Base-by-base conservation (phyloP, 2,888 invertebrate genomes). In the Biston betularia region DNA sequence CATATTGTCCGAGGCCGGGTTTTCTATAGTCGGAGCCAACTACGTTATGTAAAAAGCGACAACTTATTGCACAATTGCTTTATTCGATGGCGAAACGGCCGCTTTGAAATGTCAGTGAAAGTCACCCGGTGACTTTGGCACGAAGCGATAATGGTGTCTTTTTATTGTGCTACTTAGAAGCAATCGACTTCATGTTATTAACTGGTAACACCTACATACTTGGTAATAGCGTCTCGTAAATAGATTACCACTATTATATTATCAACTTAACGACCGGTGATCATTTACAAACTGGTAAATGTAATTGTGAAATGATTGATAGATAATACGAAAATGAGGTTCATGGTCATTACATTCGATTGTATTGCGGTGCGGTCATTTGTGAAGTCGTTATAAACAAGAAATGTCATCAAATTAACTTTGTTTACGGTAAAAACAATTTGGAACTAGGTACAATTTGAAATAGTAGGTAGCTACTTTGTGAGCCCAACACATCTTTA, bases 31-130 rank as follows among this genome's bases (percentile, higher is more conserved):
- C 58, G 65, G 62, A 74, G 74, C 77, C 74, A 74, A 74, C 75
- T 75, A 74, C 69, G 88, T 93, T 93, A 92, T 90, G 89, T 92
- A 93, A 93, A 90, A 89, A 90, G 88, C 89, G 89, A 87, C 90
- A 89, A 89, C 87, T 68, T 83, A 84, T 93, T 93, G 88, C 93
- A 93, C 92, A 93, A 93, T 90, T 85, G 82, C 88, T 88, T 87
- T 87, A 90, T 89, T 87, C 86, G 90, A 90, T 89, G 92, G 89
- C 89, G 93, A 93, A 93, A 93, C 90, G 85, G 85, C 83, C 86
- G 87, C 86, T 86, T 86, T 86, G 85, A 88, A 89, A 90, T 89
- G 90, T 84, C 89, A 89, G 93, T 91, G 93, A 93, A 93, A 93
- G 93, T 91, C 87, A 86, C 84, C 86, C 81, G 85, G 85, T 89